Conservation (phyloP, 2,113 vertebrate species). For the Alethe diademata region DNA sequence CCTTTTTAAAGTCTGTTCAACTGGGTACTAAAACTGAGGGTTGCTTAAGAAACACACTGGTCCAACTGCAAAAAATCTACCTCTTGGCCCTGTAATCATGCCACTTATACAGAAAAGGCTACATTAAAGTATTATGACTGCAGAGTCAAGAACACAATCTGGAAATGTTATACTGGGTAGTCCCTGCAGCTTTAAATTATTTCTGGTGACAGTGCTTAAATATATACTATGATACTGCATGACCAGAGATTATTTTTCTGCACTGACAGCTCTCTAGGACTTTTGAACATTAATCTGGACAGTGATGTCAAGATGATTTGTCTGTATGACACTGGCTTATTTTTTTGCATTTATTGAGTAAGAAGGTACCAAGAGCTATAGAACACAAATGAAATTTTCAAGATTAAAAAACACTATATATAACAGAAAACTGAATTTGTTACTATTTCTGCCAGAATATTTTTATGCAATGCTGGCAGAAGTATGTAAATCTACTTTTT, state of each 20-base stretch:
- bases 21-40: neutral
- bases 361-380: neutral
- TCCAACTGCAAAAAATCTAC: neutral
- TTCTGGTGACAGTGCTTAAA: neutral
- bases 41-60: neutral
- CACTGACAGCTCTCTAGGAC: neutral
- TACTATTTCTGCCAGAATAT: neutral
- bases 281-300: neutral
- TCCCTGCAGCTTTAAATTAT: neutral
- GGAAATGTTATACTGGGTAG: neutral
- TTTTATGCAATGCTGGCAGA: neutral
- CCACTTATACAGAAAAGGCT: neutral
- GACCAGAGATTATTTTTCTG: neutral
- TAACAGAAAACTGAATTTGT: neutral
- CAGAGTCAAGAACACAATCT: neutral
- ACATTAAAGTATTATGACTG: neutral
- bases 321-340: neutral
- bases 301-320: neutral
- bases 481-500: rapidly evolving
- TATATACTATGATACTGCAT: neutral
- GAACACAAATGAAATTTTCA: neutral
- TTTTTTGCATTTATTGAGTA: neutral
- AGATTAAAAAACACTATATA: neutral
- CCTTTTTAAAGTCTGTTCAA: neutral
- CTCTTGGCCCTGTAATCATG: neutral